phyloP scores from a whole-genome alignment of 2,888 invertebrate species.

The Lucinisca nassula region DNA sequence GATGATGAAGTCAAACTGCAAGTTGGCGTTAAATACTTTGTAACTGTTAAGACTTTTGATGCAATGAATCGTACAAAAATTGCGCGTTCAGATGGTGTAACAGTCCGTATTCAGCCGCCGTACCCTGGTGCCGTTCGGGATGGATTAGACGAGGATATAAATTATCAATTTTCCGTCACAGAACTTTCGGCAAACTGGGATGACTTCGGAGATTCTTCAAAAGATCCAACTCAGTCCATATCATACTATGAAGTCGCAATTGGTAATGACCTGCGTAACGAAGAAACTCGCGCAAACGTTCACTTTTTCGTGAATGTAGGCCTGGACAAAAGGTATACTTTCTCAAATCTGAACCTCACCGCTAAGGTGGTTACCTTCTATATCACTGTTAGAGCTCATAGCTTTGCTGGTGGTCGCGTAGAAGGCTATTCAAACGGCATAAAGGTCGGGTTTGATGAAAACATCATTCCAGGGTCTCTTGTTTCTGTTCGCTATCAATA shows the following conservation, averaged over 20 bases:
- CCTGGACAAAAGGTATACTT: conserved; percentile 73
- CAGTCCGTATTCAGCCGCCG: conserved; percentile 76
- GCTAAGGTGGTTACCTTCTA: conserved; percentile 75
- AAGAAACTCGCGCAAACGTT: conserved; percentile 74
- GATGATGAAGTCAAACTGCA: conserved; percentile 73
- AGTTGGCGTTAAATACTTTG: conserved; percentile 75
- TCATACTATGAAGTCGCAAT: conserved; percentile 78
- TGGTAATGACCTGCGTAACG: conserved; percentile 78
- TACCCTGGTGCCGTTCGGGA: conserved; percentile 76
- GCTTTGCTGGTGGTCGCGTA: conserved; percentile 74
- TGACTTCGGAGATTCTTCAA: conserved; percentile 72
- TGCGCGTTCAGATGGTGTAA: conserved; percentile 74
- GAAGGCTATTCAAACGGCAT: conserved; percentile 80
- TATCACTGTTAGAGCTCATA: conserved; percentile 79
- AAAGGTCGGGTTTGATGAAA: conserved; percentile 71
- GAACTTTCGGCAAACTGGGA: conserved; percentile 78
- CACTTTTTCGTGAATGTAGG: conserved; percentile 79
- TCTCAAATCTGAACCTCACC: conserved; percentile 73
- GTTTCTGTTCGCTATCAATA: conserved; percentile 54
- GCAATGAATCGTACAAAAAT: conserved; percentile 66
- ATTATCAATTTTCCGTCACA: conserved; percentile 69
- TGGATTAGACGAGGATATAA: conserved; percentile 73
- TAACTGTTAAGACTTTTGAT: conserved; percentile 69
- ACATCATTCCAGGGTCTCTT: conserved; percentile 63
- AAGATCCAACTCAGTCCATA: conserved; percentile 72